Evolutionary conservation across 2,888 invertebrate species (phyloP).

Genomic region (Ctena decussata): DNA sequence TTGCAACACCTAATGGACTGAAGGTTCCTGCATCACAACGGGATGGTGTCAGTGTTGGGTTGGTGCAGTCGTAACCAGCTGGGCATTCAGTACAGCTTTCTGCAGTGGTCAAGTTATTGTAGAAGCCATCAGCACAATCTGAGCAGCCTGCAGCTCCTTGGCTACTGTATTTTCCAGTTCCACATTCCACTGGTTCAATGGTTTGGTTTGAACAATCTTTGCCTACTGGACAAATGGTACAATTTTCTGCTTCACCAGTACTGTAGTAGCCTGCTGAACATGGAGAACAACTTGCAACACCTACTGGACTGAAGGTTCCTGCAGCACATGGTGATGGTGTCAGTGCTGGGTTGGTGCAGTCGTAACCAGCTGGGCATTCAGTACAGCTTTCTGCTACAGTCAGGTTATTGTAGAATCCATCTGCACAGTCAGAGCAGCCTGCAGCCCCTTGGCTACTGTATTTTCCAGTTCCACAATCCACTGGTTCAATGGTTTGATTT

Average conservation of each 20-base stretch:
- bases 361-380: conserved; percentile 18
- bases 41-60: conserved; percentile 9
- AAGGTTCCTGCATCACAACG: conserved; percentile 58
- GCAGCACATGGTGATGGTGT: conserved; percentile 40
- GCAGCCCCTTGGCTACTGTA: conserved; percentile 31
- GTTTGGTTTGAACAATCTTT: conserved; percentile 19
- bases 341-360: conserved; percentile 35
- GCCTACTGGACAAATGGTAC: conserved; percentile 36
- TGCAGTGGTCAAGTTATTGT: conserved; percentile 50
- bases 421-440: conserved; percentile 58
- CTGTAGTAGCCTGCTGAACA: conserved; percentile 42
- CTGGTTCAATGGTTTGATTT: conserved; percentile 36
- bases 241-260: conserved; percentile 13
- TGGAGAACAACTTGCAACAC: conserved; percentile 19
- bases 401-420: conserved; percentile 59
- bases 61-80: conserved; percentile 33
- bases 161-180: conserved; percentile 59
- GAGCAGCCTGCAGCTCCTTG: conserved; percentile 24
- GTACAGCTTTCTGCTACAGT: too few species aligned
- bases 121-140: conserved; percentile 72
- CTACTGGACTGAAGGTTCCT: conserved; percentile 56
- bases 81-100: conserved; percentile 67
- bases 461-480: conserved; percentile 29
- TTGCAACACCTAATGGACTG: conserved; percentile 48
- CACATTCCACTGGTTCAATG: conserved; percentile 16